Evolutionary conservation across 2,113 vertebrate genomes (phyloP), one percentile per base, ranked within the genome.

Genomic region (Urocynchramus pylzowi): DNA sequence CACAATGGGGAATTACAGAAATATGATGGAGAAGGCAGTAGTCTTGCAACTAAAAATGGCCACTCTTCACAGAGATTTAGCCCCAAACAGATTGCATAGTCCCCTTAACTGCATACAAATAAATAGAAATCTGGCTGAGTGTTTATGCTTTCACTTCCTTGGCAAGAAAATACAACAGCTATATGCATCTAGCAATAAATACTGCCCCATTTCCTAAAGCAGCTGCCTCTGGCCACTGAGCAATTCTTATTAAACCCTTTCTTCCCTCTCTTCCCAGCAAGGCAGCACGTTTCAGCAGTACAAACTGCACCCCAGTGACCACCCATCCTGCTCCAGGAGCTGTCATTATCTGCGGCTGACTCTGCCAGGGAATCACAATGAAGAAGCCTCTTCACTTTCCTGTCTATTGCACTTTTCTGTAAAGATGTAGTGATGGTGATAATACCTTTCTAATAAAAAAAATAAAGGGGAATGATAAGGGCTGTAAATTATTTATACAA

Each of bases 311-410:
- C 53, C 73, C 37, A 53, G 61, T 65, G 87, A 85, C 30, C 45
- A 27, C 42, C 15, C 2, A 1, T 27, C 67, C 89, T 50, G 7
- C 45, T 39, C 35, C 0, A 0, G 71, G 42, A 28, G 0, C 9
- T 71, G 30, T 8, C 83, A 77, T 83, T 81, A 27, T 22, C 53
- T 52, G 30, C 24, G 78, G 63, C 73, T 94, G 45, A 89, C 21
- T 65, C 53, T 80, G 71, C 59, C 64, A 88, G 21, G 7, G 50
- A 85, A 45, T 54, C 67, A 67, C 4, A 16, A 59, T 52, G 33
- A 84, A 76, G 64, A 42, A 76, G 28, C 24, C 84, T 91, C 74
- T 87, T 73, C 33, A 33, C 49, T 69, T 83, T 37, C 59, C 37
- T 49, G 13, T 23, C 47, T 53, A n/a, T 50, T 61, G 26, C 26